These are phyloP conservation scores for Parapsyche elsis DNA, from an alignment of 1,140 invertebrate genomes.

Conservation along the genomic window DNA sequence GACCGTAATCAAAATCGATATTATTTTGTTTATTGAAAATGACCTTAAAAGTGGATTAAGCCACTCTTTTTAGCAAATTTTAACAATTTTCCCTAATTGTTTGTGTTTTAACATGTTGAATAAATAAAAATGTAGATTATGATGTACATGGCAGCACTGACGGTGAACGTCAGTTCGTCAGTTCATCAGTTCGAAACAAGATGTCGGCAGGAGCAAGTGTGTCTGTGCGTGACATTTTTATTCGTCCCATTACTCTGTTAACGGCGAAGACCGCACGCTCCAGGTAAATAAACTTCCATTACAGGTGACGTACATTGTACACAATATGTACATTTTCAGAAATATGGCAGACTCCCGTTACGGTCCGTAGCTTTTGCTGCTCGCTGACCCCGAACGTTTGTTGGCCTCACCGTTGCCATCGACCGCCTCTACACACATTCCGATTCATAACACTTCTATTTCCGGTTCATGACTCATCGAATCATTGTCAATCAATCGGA, in stretches of 20 bases:
- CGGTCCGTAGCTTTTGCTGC: background rate
- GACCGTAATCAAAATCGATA: too few relatives aligned
- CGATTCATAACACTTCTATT: background rate
- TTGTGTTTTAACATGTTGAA: too few relatives aligned
- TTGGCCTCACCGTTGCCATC: constrained; percentile 1
- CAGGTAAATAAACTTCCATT: background rate
- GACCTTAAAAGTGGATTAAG: too few relatives aligned
- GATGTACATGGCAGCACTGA: background rate
- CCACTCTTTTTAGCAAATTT: too few relatives aligned
- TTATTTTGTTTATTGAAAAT: too few relatives aligned
- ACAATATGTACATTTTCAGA: background rate
- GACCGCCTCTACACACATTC: background rate
- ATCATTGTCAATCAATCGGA: background rate
- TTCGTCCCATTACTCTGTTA: background rate
- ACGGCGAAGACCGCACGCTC: background rate
- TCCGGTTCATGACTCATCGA: background rate
- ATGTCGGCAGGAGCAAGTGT: background rate
- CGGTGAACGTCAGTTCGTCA: background rate
- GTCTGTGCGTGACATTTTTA: background rate
- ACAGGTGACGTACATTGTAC: too few relatives aligned
- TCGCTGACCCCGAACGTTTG: constrained; percentile 20
- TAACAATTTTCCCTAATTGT: too few relatives aligned
- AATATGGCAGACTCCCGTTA: background rate
- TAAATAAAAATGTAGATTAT: too few relatives aligned
- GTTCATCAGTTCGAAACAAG: background rate